Conservation (phyloP, 2,797 vertebrate species). For the Pseudocheirus occidentalis region DNA sequence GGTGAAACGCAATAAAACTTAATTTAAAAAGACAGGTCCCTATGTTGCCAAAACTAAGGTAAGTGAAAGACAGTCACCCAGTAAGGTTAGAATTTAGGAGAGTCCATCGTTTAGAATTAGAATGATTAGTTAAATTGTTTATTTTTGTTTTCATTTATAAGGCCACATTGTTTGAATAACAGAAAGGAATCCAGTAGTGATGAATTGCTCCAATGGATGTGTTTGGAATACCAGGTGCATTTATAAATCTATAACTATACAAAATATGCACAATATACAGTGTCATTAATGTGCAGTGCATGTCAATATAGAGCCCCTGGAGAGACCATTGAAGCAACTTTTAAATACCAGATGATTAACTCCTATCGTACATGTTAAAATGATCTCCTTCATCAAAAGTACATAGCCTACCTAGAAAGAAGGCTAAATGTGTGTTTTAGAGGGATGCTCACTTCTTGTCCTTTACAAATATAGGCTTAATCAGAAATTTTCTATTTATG, state of each 20-base stretch:
- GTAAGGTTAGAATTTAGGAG: not conserved
- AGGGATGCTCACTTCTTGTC: constrained; percentile 33
- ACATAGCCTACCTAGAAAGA: constrained; percentile 21
- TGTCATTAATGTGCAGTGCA: not conserved
- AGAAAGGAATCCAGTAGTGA: constrained; percentile 5
- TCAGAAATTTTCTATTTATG: not conserved
- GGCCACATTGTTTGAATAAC: not conserved
- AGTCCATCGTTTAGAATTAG: constrained; percentile 34
- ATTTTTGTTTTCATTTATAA: constrained; percentile 45
- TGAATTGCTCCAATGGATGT: constrained; percentile 32
- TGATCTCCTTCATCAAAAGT: constrained; percentile 51
- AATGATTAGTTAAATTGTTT: not conserved
- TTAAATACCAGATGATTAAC: constrained; percentile 38
- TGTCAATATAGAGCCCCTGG: constrained; percentile 11
- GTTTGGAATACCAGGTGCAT: constrained; percentile 26
- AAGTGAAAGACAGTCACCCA: constrained; percentile 68
- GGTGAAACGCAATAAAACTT: constrained; percentile 40
- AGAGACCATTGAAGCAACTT: constrained; percentile 51
- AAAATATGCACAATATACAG: not conserved
- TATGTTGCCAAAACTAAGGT: constrained; percentile 68
- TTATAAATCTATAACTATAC: constrained; percentile 41
- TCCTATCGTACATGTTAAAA: constrained; percentile 42
- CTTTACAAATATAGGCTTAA: constrained; percentile 36
- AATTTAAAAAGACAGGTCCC: constrained; percentile 30
- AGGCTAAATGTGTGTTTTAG: constrained; percentile 7